Percentiles rank a stretch among this genome's conserved stretches.
Conservation (phyloP, 2,797 vertebrate species). For the Pangasius djambal region DNA sequence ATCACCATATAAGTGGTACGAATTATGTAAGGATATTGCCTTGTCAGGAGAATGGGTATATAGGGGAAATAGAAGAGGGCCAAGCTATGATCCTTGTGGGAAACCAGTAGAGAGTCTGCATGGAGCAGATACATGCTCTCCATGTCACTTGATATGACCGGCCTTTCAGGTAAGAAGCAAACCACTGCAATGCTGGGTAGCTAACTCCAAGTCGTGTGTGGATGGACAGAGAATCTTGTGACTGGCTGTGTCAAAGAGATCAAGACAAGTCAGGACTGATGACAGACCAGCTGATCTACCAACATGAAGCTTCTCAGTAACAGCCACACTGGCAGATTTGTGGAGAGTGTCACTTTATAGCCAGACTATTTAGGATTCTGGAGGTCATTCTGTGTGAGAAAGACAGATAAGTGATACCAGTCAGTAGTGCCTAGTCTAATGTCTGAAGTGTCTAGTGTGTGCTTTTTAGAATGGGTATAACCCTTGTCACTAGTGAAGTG, state of each 20-base stretch:
- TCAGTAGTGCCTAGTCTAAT: neutral
- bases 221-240: neutral
- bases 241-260: neutral
- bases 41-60: neutral
- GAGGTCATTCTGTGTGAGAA: neutral
- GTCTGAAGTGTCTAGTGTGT: neutral
- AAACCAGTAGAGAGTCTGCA: neutral
- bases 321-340: neutral
- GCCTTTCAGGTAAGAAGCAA: neutral
- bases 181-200: neutral
- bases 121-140: neutral
- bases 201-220: neutral
- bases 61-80: neutral
- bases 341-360: neutral
- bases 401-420: neutral
- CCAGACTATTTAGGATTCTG: neutral
- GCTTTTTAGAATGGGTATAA: neutral
- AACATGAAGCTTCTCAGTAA: neutral
- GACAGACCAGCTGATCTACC: neutral
- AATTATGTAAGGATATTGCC: neutral
- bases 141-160: no score
- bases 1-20: neutral
- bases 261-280: neutral
- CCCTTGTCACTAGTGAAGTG: neutral
- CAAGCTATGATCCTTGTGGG: neutral